Percentiles rank a stretch among this genome's conserved stretches.
phyloP scores from a whole-genome alignment of 2,888 invertebrate genomes.

The Stenurella melanura region DNA sequence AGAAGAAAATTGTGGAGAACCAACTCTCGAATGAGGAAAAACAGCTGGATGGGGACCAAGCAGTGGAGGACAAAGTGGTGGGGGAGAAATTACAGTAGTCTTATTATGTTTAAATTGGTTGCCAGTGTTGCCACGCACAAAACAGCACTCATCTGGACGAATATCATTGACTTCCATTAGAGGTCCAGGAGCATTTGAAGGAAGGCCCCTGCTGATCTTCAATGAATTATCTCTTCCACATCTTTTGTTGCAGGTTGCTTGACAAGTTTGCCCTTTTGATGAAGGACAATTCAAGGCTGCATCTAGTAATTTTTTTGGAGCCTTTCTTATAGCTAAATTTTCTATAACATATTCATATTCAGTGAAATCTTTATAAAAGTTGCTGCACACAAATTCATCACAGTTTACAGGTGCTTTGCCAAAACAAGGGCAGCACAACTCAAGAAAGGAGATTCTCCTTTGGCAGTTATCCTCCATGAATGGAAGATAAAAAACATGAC shows the following conservation, averaged over 20 bases:
- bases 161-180: conserved; percentile 20
- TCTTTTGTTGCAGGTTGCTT: background rate
- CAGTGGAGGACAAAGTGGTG: too few species aligned
- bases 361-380: conserved; percentile 55
- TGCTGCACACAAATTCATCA: conserved; percentile 51
- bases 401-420: conserved; percentile 42
- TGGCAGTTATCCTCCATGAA: background rate
- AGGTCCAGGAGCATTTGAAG: too few species aligned
- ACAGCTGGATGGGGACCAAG: too few species aligned
- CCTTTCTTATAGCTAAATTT: conserved; percentile 56
- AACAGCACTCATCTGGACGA: background rate
- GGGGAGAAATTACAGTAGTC: too few species aligned
- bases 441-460: conserved; percentile 33
- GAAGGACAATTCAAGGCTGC: conserved; percentile 41
- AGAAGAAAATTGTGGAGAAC: too few species aligned
- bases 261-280: background rate
- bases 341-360: conserved; percentile 61
- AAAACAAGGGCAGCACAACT: conserved; percentile 52
- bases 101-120: too few species aligned
- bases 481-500: conserved; percentile 14
- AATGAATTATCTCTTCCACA: background rate
- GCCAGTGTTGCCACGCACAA: too few species aligned
- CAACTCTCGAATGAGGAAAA: too few species aligned
- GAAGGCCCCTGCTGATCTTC: too few species aligned
- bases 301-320: conserved; percentile 57